A percentile compares a stretch with the other conserved stretches of the same genome.
phyloP scores from a whole-genome alignment of 2,888 invertebrate species.

The Xiphydria camelus region DNA sequence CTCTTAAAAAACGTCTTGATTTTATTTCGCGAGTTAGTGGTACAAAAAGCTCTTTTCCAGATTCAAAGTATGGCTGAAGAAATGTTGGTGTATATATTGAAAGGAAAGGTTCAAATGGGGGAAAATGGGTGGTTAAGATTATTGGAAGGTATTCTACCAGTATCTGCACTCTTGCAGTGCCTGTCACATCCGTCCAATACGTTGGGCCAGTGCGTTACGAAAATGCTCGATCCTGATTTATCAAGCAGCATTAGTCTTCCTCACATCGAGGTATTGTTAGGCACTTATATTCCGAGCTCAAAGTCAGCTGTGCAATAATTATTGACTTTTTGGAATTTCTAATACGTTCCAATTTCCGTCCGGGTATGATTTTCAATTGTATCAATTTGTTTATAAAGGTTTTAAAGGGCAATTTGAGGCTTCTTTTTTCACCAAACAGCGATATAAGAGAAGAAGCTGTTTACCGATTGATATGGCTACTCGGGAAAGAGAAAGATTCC shows the following conservation, averaged over 20 bases:
- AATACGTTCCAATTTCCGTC: background rate
- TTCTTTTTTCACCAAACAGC: constrained; percentile 57
- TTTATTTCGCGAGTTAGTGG: background rate
- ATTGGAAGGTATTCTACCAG: constrained; percentile 64
- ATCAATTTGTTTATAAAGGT: constrained; percentile 42
- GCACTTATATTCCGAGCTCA: no score
- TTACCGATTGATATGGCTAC: constrained; percentile 60
- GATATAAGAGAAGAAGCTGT: constrained; percentile 60
- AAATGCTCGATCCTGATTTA: constrained; percentile 68
- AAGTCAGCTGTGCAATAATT: no score
- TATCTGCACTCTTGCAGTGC: constrained; percentile 66
- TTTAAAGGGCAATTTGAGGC: constrained; percentile 59
- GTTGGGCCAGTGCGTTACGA: constrained; percentile 66
- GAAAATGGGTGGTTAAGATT: constrained; percentile 67
- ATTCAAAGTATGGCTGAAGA: constrained; percentile 64
- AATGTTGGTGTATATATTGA: constrained; percentile 66
- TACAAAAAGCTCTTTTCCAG: constrained; percentile 56
- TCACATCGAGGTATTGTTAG: constrained; percentile 61
- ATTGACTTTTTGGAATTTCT: background rate
- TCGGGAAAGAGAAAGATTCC: constrained; percentile 58
- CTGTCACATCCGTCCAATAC: constrained; percentile 61
- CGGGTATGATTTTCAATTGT: background rate
- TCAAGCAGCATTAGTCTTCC: constrained; percentile 65
- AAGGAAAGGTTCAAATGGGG: constrained; percentile 67
- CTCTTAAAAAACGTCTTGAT: constrained; percentile 1